phyloP scores from a whole-genome alignment of 2,797 vertebrate genomes.

The Paguma larvata region DNA sequence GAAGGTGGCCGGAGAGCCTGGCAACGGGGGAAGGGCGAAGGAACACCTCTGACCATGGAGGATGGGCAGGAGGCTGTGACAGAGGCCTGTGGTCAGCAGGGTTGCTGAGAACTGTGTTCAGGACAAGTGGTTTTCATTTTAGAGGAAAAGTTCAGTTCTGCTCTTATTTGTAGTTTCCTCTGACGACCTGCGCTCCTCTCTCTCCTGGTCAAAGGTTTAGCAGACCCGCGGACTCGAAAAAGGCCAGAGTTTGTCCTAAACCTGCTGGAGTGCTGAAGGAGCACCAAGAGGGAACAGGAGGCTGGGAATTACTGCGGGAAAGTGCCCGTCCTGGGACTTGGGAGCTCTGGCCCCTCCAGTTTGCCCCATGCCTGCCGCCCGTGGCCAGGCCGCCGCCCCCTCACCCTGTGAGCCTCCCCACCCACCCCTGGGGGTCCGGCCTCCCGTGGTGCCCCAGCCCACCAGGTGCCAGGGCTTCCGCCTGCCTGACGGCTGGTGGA shows the following conservation, averaged over 20 bases:
- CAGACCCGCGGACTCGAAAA: not conserved
- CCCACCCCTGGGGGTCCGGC: not conserved
- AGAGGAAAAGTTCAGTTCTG: not conserved
- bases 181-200: not conserved
- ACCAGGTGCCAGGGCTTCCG: not conserved
- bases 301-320: not conserved
- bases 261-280: not conserved
- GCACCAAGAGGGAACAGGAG: not conserved
- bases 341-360: not conserved
- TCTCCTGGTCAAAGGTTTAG: not conserved
- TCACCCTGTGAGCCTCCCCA: not conserved
- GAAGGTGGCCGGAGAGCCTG: not conserved
- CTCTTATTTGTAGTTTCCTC: not conserved
- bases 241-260: not conserved
- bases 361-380: not conserved
- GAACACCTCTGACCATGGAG: not conserved
- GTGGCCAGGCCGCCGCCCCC: not conserved
- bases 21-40: not conserved
- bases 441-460: not conserved
- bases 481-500: constrained; percentile 27
- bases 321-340: not conserved
- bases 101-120: not conserved
- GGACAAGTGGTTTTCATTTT: not conserved
- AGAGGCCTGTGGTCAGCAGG: not conserved
- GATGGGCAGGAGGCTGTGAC: not conserved